These are phyloP conservation scores for Danio kyathit DNA, from an alignment of 2,797 vertebrate genomes.

Conservation along the genomic window DNA sequence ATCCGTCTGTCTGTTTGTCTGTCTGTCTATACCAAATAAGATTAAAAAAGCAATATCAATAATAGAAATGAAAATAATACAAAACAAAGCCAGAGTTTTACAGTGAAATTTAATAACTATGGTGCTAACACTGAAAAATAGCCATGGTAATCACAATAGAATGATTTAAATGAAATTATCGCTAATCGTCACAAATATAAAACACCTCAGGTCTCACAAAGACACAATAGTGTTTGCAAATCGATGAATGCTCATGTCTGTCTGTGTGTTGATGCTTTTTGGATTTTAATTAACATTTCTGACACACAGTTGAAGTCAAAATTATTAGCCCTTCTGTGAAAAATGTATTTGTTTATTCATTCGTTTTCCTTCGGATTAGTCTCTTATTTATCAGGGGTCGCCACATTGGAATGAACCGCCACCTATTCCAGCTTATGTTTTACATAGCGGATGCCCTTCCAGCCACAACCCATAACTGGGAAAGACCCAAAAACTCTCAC, in stretches of 20 bases:
- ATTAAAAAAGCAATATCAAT: background rate
- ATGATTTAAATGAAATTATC: background rate
- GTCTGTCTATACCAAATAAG: too few relatives aligned
- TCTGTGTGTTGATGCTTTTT: background rate
- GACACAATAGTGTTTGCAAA: constrained; percentile 19
- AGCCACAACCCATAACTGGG: too few relatives aligned
- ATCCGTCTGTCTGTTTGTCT: too few relatives aligned
- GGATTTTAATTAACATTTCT: background rate
- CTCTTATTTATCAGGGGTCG: too few relatives aligned
- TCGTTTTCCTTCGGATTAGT: too few relatives aligned
- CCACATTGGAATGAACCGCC: too few relatives aligned
- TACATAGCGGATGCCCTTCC: too few relatives aligned
- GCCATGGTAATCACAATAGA: background rate
- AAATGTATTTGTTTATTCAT: too few relatives aligned
- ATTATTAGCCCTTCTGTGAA: too few relatives aligned
- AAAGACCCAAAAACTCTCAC: too few relatives aligned
- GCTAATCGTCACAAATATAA: background rate
- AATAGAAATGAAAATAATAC: background rate
- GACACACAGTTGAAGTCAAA: too few relatives aligned
- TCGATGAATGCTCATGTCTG: background rate
- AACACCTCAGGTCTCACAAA: constrained; percentile 3
- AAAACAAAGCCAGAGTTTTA: background rate
- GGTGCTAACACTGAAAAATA: background rate
- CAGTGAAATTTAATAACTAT: constrained; percentile 3
- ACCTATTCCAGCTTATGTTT: too few relatives aligned